phyloP scores from a whole-genome alignment of 2,888 invertebrate genomes.

The Emmelina monodactyla region DNA sequence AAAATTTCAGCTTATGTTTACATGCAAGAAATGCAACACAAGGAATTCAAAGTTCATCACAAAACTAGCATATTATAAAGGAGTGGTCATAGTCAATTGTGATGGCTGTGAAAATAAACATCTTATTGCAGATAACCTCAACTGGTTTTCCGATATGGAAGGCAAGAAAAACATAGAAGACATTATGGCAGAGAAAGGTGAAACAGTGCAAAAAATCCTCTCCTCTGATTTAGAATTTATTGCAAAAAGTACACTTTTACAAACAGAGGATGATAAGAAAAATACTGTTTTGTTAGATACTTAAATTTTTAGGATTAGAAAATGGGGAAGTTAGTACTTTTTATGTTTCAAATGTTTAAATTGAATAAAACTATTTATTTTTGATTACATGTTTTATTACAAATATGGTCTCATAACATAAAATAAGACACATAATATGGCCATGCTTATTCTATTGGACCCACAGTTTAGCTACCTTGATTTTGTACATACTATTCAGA shows the following conservation, averaged over 20 bases:
- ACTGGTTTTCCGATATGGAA: slow-evolving; percentile 88
- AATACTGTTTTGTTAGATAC: no score
- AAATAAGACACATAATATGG: no score
- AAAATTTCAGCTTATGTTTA: slow-evolving; percentile 79
- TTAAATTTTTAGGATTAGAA: no score
- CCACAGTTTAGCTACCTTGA: no score
- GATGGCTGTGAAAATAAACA: slow-evolving; percentile 88
- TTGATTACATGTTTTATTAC: no score
- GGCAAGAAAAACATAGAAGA: slow-evolving; percentile 89
- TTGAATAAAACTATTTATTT: no score
- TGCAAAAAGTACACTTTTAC: slow-evolving; percentile 17
- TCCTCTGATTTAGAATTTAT: slow-evolving; percentile 58
- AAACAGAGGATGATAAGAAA: no score
- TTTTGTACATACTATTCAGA: no score
- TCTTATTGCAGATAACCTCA: slow-evolving; percentile 94
- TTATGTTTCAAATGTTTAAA: no score
- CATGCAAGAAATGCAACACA: slow-evolving; percentile 87
- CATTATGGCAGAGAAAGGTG: slow-evolving; percentile 87
- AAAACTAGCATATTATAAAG: slow-evolving; percentile 83
- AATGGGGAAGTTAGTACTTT: no score
- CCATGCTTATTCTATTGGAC: no score
- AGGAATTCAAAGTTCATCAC: slow-evolving; percentile 83
- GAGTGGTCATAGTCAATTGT: slow-evolving; percentile 92
- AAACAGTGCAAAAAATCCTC: slow-evolving; percentile 71
- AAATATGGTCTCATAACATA: no score